A percentile compares a stretch with the other conserved stretches of the same genome.
Evolutionary conservation across 1,140 invertebrate genomes (phyloP).

Genomic region (Drosophila sechellia): DNA sequence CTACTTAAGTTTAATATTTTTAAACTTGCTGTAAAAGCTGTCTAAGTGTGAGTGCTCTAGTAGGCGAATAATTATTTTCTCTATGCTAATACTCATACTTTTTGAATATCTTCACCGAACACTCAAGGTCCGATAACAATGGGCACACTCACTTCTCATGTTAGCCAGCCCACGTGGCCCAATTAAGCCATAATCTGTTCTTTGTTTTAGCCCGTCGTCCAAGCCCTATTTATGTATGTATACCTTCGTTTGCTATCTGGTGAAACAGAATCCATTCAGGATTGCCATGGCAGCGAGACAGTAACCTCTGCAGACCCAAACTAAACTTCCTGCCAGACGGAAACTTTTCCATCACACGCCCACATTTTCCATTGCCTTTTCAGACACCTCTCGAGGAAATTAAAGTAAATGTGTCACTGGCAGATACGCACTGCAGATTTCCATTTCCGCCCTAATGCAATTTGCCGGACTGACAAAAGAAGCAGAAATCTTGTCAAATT

Average conservation of each 20-base stretch:
- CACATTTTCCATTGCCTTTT: background rate
- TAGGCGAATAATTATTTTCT: too few species aligned
- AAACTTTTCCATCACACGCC: conserved; percentile 24
- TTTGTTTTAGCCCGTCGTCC: conserved; percentile 9
- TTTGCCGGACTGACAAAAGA: conserved; percentile 16
- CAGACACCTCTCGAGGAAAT: conserved; percentile 32
- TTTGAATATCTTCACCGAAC: too few species aligned
- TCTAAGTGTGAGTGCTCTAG: too few species aligned
- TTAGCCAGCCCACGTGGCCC: conserved; percentile 14
- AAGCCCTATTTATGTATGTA: conserved; percentile 17
- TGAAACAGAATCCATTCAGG: conserved; percentile 1
- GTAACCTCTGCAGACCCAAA: conserved; percentile 4
- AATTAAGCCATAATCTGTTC: conserved; percentile 29
- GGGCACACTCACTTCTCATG: background rate
- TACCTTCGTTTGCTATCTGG: background rate
- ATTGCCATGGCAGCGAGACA: conserved; percentile 29
- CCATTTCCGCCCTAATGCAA: conserved; percentile 36
- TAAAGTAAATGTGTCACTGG: conserved; percentile 29
- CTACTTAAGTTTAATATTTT: too few species aligned
- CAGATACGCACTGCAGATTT: conserved; percentile 31
- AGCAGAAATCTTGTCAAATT: conserved; percentile 55
- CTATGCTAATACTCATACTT: too few species aligned
- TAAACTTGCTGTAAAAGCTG: too few species aligned
- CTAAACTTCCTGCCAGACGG: conserved; percentile 7
- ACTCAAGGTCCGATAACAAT: background rate